These are phyloP conservation scores for Pelecanus crispus DNA, from an alignment of 2,113 vertebrate genomes.

Conservation along the genomic window DNA sequence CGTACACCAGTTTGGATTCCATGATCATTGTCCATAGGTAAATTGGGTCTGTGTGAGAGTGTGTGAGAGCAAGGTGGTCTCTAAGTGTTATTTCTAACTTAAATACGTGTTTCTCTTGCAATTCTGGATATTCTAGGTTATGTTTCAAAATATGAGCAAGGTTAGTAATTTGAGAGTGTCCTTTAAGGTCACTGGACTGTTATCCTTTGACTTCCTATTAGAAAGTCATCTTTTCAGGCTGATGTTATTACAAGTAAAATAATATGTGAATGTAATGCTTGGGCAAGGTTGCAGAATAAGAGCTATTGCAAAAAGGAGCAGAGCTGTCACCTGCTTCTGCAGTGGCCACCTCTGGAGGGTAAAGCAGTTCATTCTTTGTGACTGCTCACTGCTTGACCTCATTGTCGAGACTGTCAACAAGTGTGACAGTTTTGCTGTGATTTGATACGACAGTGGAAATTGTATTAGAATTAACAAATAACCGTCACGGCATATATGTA, in stretches of 20 bases:
- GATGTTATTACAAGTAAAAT: not conserved
- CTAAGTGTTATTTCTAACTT: not conserved
- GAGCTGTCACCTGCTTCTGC: not conserved
- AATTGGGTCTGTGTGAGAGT: not conserved
- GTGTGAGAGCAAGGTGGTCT: not conserved
- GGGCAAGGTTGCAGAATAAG: not conserved
- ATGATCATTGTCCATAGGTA: not conserved
- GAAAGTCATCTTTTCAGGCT: not conserved
- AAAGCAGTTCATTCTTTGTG: not conserved
- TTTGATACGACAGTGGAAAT: not conserved
- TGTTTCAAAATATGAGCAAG: not conserved
- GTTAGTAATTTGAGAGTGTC: not conserved
- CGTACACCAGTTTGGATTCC: not conserved
- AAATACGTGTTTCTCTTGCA: not conserved
- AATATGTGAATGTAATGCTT: not conserved
- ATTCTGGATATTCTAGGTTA: not conserved
- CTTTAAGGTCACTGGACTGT: not conserved
- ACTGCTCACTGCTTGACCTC: not conserved
- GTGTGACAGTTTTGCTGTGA: not conserved
- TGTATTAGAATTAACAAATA: not conserved
- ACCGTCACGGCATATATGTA: not conserved
- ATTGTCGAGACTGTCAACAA: constrained; percentile 8
- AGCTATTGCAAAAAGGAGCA: not conserved
- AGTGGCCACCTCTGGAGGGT: not conserved
- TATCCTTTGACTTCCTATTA: not conserved